Conservation (phyloP, 2,113 vertebrate species). For the Sorex araneus region DNA sequence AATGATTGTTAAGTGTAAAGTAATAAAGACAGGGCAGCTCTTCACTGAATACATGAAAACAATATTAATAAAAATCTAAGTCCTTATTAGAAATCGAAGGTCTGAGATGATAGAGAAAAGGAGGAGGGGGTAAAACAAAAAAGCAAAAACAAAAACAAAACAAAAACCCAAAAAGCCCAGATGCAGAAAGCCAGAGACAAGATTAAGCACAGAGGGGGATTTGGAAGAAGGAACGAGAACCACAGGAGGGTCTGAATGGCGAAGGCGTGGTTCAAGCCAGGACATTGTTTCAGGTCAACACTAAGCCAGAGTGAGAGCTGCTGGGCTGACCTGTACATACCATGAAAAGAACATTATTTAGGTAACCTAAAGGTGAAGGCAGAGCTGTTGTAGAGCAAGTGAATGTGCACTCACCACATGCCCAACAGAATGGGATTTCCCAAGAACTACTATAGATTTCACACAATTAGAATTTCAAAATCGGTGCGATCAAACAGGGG, state of each 20-base stretch:
- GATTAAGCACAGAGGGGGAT: neutral
- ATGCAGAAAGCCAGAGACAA: neutral
- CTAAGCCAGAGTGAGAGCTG: neutral
- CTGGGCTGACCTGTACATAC: neutral
- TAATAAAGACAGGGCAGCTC: too few relatives aligned
- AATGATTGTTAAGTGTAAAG: too few relatives aligned
- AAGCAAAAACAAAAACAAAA: conserved; percentile 18
- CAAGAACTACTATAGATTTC: neutral
- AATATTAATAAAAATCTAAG: too few relatives aligned
- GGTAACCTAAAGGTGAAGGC: conserved; percentile 28
- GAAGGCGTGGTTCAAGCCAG: neutral
- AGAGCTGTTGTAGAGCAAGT: neutral
- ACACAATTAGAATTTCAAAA: neutral
- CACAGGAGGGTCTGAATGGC: neutral
- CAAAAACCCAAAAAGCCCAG: neutral
- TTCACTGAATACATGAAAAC: too few relatives aligned
- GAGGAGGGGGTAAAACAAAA: neutral
- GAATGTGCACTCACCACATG: neutral
- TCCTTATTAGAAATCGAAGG: neutral
- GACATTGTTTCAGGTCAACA: neutral
- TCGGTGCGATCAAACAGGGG: too few relatives aligned
- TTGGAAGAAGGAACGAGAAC: neutral
- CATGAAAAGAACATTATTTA: conserved; percentile 13
- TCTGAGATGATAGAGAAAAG: neutral
- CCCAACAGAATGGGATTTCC: conserved; percentile 1